These are phyloP conservation scores for Onthophagus sagittarius DNA, from an alignment of 2,888 invertebrate species.

Conservation along the genomic window DNA sequence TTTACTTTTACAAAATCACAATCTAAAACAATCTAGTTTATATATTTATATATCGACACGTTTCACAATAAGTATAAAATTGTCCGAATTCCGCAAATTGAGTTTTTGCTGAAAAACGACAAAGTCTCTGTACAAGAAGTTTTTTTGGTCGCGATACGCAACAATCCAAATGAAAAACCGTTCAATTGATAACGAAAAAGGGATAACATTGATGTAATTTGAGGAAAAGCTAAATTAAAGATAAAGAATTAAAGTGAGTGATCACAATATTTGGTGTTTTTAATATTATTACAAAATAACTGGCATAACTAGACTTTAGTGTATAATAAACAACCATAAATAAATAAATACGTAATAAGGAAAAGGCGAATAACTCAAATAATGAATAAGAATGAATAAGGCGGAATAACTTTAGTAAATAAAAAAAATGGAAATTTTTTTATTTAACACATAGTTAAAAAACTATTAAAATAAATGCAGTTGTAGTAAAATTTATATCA, in stretches of 20 bases:
- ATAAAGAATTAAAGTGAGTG: background rate
- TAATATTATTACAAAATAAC: conserved; percentile 3
- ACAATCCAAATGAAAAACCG: conserved; percentile 14
- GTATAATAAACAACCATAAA: background rate
- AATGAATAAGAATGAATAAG: no score
- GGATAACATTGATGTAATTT: background rate
- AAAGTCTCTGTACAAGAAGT: conserved; percentile 7
- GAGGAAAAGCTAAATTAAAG: background rate
- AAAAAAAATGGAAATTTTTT: conserved; percentile 28
- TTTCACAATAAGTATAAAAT: conserved; percentile 30
- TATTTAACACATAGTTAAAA: background rate
- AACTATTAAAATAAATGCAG: conserved; percentile 27
- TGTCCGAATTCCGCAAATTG: conserved; percentile 14
- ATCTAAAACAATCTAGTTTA: conserved; percentile 30
- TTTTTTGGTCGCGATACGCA: conserved; percentile 10
- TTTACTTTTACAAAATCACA: conserved; percentile 40
- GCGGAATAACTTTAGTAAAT: conserved; percentile 24
- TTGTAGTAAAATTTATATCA: conserved; percentile 40
- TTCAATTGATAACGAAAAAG: no score
- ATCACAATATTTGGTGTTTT: background rate
- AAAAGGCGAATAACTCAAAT: background rate
- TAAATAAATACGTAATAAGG: background rate
- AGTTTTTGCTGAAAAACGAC: background rate
- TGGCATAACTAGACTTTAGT: background rate
- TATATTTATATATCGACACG: conserved; percentile 21